Conservation (phyloP, 2,113 vertebrate genomes). For the Mesitornis unicolor region DNA sequence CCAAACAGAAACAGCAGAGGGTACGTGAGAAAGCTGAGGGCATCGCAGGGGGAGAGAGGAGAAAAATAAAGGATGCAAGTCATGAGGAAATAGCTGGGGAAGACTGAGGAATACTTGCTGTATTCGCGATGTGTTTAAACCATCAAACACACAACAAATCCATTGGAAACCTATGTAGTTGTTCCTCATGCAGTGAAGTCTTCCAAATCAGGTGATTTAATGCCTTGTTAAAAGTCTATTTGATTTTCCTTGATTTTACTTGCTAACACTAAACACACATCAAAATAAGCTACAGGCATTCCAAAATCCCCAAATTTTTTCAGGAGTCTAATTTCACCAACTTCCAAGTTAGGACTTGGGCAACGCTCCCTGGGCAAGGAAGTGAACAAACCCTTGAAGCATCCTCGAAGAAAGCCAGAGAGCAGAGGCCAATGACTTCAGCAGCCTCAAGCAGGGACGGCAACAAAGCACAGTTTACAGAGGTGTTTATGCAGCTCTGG, state of each 20-base stretch:
- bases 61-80: background rate
- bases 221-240: background rate
- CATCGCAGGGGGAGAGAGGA: background rate
- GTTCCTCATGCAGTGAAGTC: background rate
- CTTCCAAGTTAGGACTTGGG: background rate
- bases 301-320: background rate
- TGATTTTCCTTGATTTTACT: background rate
- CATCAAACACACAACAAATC: background rate
- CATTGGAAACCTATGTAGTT: accelerated
- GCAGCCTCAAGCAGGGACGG: background rate
- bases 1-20: background rate
- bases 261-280: background rate
- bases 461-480: background rate
- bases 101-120: background rate
- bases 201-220: background rate
- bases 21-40: background rate
- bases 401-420: background rate
- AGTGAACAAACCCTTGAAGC: background rate
- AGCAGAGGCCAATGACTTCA: background rate
- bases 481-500: background rate
- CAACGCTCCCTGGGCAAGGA: background rate
- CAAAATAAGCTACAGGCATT: background rate
- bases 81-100: background rate
- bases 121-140: background rate
- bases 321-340: background rate